These are phyloP conservation scores for Podotricha telesiphe DNA, from an alignment of 2,888 invertebrate species.

Conservation along the genomic window DNA sequence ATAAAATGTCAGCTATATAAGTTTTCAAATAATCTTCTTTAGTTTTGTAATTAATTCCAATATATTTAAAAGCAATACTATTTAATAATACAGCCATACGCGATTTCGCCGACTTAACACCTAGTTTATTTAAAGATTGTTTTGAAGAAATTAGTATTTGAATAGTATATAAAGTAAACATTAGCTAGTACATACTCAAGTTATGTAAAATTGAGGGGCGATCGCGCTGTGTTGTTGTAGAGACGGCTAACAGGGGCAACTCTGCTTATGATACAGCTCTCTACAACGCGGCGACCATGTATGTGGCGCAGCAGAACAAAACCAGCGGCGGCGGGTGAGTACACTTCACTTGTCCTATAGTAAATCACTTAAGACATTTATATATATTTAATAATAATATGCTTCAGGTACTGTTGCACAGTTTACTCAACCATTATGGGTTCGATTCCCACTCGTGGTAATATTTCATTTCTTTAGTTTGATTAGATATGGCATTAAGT, in stretches of 20 bases:
- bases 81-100: slow-evolving; percentile 28
- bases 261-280: slow-evolving; percentile 97
- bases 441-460: too few relatives aligned
- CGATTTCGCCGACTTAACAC: slow-evolving; percentile 29
- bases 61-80: neutral
- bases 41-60: too few relatives aligned
- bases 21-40: neutral
- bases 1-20: neutral
- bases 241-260: slow-evolving; percentile 86
- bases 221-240: slow-evolving; percentile 57
- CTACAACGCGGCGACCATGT: slow-evolving; percentile 97
- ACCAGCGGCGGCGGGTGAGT: slow-evolving; percentile 77
- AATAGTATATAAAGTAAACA: slow-evolving; percentile 27
- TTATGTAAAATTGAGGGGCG: slow-evolving; percentile 41
- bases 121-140: slow-evolving; percentile 6
- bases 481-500: too few relatives aligned
- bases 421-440: too few relatives aligned
- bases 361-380: too few relatives aligned
- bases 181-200: slow-evolving; percentile 24
- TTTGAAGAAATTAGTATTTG: neutral
- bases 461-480: too few relatives aligned
- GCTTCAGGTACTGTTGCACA: too few relatives aligned
- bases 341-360: neutral
- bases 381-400: too few relatives aligned
- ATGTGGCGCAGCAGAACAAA: slow-evolving; percentile 92